These are phyloP conservation scores for Gymnothorax reevesii DNA, from an alignment of 2,797 vertebrate genomes.

Conservation along the genomic window DNA sequence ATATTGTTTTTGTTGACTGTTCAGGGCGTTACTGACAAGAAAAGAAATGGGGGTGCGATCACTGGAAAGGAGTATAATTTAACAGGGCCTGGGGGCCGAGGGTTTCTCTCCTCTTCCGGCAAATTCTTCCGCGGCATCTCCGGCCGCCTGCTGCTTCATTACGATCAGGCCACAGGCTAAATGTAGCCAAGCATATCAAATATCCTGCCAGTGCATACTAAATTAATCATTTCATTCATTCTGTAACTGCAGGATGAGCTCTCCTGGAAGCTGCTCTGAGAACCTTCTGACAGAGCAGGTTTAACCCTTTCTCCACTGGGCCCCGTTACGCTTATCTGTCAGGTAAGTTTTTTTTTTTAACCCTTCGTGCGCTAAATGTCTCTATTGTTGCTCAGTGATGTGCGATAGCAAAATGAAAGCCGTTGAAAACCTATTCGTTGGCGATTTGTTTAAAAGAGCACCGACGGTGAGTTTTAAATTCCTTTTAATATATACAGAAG, in stretches of 20 bases:
- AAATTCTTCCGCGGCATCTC: conserved; percentile 65
- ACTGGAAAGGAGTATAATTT: conserved; percentile 19
- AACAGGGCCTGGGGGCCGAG: conserved; percentile 24
- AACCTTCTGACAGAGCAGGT: conserved; percentile 55
- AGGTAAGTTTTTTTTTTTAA: background rate
- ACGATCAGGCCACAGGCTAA: conserved; percentile 78
- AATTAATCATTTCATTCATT: conserved; percentile 82
- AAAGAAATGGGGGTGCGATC: conserved; percentile 18
- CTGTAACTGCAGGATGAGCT: conserved; percentile 69
- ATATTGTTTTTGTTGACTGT: background rate
- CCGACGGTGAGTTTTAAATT: too few relatives aligned
- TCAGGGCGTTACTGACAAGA: conserved; percentile 13
- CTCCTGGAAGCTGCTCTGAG: conserved; percentile 68
- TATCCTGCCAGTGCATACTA: conserved; percentile 75
- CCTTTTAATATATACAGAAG: too few relatives aligned
- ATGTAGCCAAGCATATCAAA: conserved; percentile 80
- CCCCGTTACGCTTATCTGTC: background rate
- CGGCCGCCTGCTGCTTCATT: conserved; percentile 78
- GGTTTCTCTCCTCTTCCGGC: conserved; percentile 65
- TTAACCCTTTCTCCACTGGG: conserved; percentile 39
- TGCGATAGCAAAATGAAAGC: too few relatives aligned
- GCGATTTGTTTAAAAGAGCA: too few relatives aligned
- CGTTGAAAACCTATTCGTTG: too few relatives aligned
- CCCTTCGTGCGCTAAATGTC: too few relatives aligned
- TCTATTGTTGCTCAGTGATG: too few relatives aligned